Percentiles rank a stretch among this genome's conserved stretches.
These are phyloP conservation scores for Girardia tigrina DNA, from an alignment of 2,888 invertebrate genomes.

Conservation along the genomic window DNA sequence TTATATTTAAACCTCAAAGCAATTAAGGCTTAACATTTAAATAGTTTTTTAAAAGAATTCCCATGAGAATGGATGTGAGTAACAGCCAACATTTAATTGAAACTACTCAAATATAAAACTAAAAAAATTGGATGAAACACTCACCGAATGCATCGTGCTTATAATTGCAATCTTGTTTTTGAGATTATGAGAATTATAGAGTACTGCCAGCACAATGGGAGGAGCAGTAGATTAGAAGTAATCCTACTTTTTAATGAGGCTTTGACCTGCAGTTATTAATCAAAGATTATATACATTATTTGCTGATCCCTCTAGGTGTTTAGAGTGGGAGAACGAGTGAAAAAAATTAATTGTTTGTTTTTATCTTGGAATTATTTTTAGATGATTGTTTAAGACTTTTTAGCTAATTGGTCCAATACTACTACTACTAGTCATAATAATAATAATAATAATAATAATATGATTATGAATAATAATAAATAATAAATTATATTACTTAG, in stretches of 20 bases:
- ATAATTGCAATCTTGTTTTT: constrained; percentile 1
- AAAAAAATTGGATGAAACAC: background rate
- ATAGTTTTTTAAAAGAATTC: background rate
- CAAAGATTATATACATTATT: constrained; percentile 23
- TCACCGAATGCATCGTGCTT: constrained; percentile 11
- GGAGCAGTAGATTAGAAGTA: background rate
- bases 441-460: constrained; percentile 13
- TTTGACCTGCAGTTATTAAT: background rate
- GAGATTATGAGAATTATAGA: background rate
- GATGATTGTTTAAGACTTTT: background rate
- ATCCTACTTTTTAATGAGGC: background rate
- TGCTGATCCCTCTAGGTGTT: background rate
- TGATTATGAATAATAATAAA: constrained; percentile 27
- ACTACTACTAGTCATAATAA: constrained; percentile 12
- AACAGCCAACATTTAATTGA: constrained; percentile 23
- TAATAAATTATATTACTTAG: background rate
- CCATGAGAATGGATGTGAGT: background rate
- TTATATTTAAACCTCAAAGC: background rate
- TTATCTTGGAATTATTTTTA: background rate
- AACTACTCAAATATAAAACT: background rate
- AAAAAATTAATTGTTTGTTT: background rate
- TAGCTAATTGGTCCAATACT: background rate
- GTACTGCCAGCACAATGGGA: background rate
- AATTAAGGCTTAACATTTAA: background rate
- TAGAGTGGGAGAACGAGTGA: background rate